Conservation (phyloP, 1,140 invertebrate genomes). For the Oryzaephilus surinamensis region DNA sequence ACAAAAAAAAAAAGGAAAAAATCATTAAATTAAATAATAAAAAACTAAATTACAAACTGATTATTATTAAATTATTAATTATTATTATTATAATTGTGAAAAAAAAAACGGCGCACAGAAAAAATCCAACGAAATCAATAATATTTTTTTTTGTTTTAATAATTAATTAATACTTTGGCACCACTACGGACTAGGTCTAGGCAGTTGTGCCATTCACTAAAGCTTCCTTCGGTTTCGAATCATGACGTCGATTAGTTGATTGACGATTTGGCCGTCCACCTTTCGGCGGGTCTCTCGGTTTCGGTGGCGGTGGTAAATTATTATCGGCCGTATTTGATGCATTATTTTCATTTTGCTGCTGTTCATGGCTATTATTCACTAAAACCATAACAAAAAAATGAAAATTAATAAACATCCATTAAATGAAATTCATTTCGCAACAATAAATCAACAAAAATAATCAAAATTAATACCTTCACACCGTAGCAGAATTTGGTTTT, state of each 20-base stretch:
- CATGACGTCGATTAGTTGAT: slow-evolving; percentile 33
- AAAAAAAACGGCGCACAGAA: slow-evolving; percentile 8
- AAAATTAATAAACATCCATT: not conserved
- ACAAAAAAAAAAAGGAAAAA: not conserved
- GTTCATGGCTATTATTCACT: slow-evolving; percentile 13
- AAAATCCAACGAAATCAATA: not conserved
- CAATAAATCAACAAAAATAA: too few species aligned
- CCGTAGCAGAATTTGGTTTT: too few species aligned
- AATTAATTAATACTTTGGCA: slow-evolving; percentile 7
- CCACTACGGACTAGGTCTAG: slow-evolving; percentile 14
- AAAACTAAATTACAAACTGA: not conserved
- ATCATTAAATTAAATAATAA: slow-evolving; percentile 2
- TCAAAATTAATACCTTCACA: too few species aligned
- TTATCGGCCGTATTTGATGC: not conserved
- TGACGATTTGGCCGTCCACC: too few species aligned
- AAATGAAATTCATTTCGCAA: too few species aligned
- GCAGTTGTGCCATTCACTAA: slow-evolving; percentile 47
- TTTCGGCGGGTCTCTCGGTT: slow-evolving; percentile 38
- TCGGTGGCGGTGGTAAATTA: slow-evolving; percentile 19
- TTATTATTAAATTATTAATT: slow-evolving; percentile 2
- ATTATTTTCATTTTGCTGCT: not conserved
- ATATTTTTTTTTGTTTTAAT: slow-evolving; percentile 7
- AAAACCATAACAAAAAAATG: slow-evolving; percentile 2
- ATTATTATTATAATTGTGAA: slow-evolving; percentile 8
- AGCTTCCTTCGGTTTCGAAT: slow-evolving; percentile 44